Evolutionary conservation across 2,797 vertebrate species (phyloP), one percentile per base, ranked within the genome.

Genomic region (Thunnus albacares): DNA sequence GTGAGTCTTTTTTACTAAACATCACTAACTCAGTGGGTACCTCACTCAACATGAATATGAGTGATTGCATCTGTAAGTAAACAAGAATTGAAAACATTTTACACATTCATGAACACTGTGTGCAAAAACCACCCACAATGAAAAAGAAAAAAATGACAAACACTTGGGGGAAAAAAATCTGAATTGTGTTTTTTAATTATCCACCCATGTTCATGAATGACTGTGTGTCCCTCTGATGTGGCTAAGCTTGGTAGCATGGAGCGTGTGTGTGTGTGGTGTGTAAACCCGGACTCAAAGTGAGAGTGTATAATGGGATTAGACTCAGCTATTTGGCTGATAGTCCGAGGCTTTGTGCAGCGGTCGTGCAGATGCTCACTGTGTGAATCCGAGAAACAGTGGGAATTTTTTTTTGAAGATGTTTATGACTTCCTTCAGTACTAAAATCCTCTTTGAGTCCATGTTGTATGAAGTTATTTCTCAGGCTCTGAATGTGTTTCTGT

Each of bases 301-400:
- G 72, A 73, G 74, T 3, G 71, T 56, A 82, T 86, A 82, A 91
- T 89, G 74, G 88, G 88, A 93, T 92, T 90, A 91, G 64, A 70
- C 63, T 11, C 18, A 69, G 78, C 67, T 66, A 26, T 87, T 90
- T 65, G 74, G 78, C 67, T 84, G 85, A 87, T 90, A 79, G 83
- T 84, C 79, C 0, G 2, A 35, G 75, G 73, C 86, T 90, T 89
- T 92, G 80, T 85, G 82, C 61, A 17, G 53, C 12, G 14, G 79
- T 55, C 5, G 2, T n/a, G 47, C 85, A 83, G 75, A 87, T 69
- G 59, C 67, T 82, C 26, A 6, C 82, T 71, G 83, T 71, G 80
- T 71, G 64, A 59, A 79, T 82, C 82, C 63, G 60, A 72, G 71
- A 81, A 83, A 78, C 71, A 72, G 87, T 52, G 38, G 71, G 75